Base-by-base conservation (phyloP, 2,113 vertebrate genomes). In the Neogale vison region DNA sequence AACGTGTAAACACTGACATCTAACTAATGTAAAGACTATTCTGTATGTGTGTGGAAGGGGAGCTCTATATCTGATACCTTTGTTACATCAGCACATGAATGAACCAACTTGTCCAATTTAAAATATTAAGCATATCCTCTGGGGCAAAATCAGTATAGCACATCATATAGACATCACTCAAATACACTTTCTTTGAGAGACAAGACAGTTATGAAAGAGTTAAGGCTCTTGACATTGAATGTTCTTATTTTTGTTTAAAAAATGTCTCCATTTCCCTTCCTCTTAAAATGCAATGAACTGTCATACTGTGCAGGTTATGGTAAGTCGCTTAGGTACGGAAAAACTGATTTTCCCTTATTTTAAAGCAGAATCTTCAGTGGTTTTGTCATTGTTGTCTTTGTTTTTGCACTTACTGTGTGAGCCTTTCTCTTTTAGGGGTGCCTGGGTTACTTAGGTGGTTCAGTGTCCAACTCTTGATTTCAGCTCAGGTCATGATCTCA, bases 91-190 rank as follows among this genome's bases (percentile, higher is more conserved):
- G 24, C 55, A 63, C 20, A 57, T 79, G 21, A 94, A 90, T 24
- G 26, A 79, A 80, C 52, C 6, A 36, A 45, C 7, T 79, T 76
- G 7, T 65, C 59, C 52, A 61, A 83, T 57, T 93, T 88, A 67
- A 97, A 96, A 90, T 90, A 83, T 36, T 85, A 71, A 71, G 29
- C 45, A 74, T 84, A 92, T 74, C 85, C 45, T 86, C 20, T 74
- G 57, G 61, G 76, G 90, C 2, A 76, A 95, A 93, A 59, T 95
- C 90, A 96, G 9, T 90, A 59, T 87, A 83, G 18, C 74, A 23
- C 82, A 24, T 24, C 24, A 61, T 4, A 61, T 61, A 61, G 59
- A 79, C 15, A 8, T 79, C 52, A 47, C 86, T 96, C 52, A 47
- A 52, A 80, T 59, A 86, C 18, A 26, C 63, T 76, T 93, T 84